Conservation (phyloP, 2,113 vertebrate genomes). For the Podiceps cristatus region DNA sequence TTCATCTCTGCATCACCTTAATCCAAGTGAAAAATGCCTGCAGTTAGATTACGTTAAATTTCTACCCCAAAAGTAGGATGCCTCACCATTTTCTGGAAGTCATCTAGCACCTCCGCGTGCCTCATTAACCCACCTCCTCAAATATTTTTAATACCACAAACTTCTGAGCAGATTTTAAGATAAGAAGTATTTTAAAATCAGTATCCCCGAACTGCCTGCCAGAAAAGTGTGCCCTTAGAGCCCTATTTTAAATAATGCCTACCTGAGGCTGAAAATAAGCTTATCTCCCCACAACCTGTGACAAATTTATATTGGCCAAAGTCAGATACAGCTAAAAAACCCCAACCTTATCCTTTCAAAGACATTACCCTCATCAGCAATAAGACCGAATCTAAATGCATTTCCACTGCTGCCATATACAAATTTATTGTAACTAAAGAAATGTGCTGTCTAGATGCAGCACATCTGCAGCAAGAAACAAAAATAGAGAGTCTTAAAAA, state of each 20-base stretch:
- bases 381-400: not conserved
- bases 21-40: not conserved
- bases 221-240: not conserved
- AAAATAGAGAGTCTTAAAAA: not conserved
- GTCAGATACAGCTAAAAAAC: not conserved
- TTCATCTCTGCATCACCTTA: rapidly evolving
- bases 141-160: not conserved
- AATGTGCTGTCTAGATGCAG: too few relatives aligned
- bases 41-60: not conserved
- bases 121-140: not conserved
- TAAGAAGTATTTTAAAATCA: not conserved
- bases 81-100: not conserved
- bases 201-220: not conserved
- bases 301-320: not conserved
- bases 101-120: not conserved
- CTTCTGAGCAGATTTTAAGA: not conserved
- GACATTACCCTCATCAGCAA: not conserved
- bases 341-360: not conserved
- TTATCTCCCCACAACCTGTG: not conserved
- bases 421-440: not conserved
- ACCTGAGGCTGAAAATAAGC: not conserved
- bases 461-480: not conserved
- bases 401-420: not conserved
- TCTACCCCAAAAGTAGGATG: not conserved
- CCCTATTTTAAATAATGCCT: not conserved